Base-by-base conservation (phyloP, 2,888 invertebrate species). In the Malacosoma neustria region DNA sequence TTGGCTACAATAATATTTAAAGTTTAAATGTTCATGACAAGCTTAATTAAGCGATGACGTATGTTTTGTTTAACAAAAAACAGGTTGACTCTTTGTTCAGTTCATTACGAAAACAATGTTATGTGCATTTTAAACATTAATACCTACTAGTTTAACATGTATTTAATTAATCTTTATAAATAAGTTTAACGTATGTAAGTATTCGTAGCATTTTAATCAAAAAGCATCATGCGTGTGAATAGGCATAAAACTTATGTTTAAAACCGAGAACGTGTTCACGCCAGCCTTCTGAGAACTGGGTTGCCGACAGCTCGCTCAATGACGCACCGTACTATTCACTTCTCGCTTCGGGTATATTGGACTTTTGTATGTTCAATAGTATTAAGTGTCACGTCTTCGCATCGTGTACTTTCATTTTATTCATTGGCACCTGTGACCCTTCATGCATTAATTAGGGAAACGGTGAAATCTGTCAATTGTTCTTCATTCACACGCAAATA, bases 211-310 rank as follows among this genome's bases (percentile, higher is more conserved):
- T n/a, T n/a, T n/a, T n/a, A n/a, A n/a, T n/a, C n/a, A n/a, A n/a
- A n/a, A n/a, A n/a, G n/a, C n/a, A n/a, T n/a, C n/a, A n/a, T n/a
- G n/a, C n/a, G n/a, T n/a, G n/a, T n/a, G n/a, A n/a, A n/a, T n/a
- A n/a, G n/a, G 22, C 5, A 22, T 22, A 22, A 22, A 22, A 22
- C 22, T 22, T 22, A 7, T 1, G 22, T 22, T 7, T 22, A 22
- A 22, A 22, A 4, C 9, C 6, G 5, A 22, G 5, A 22, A 22
- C 22, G 12, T 34, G 32, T 38, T 38, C 38, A 38, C 34, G 34
- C 14, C n/a, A 5, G 34, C 14, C 32, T 38, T 38, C 38, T 34
- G 32, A 34, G 38, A 38, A 38, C 34, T 32, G 34, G 34, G 29
- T 34, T 22, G 31, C 13, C 5, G 32, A 22, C 22, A 22, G 22